Percentiles rank a stretch among this genome's conserved stretches.
Evolutionary conservation across 2,797 vertebrate species (phyloP).

Genomic region (Gastrophryne carolinensis): DNA sequence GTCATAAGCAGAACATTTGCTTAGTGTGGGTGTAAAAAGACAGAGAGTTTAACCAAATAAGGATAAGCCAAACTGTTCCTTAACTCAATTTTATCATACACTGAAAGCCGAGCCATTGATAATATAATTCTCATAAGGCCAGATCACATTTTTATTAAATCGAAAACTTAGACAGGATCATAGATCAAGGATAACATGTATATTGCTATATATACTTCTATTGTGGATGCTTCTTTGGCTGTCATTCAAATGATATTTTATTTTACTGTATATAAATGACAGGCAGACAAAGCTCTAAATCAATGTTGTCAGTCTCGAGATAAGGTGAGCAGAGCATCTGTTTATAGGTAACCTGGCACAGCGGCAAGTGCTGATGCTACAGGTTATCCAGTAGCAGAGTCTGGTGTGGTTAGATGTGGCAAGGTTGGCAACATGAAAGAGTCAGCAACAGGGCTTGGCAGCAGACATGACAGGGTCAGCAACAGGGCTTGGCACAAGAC

Average conservation of each 20-base stretch:
- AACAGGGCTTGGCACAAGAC: too few species aligned
- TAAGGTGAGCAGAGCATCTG: too few species aligned
- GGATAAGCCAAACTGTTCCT: slow-evolving; percentile 9
- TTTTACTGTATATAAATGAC: background rate
- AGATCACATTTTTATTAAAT: slow-evolving; percentile 2
- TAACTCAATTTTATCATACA: slow-evolving; percentile 8
- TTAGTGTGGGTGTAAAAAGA: slow-evolving; percentile 10
- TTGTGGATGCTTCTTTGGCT: background rate
- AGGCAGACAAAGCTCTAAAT: too few species aligned
- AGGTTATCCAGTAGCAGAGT: too few species aligned
- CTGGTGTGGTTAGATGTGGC: too few species aligned
- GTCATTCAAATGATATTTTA: background rate
- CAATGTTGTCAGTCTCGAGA: too few species aligned
- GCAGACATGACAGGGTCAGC: too few species aligned
- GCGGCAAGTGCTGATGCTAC: too few species aligned
- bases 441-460: too few species aligned
- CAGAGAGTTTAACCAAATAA: slow-evolving; percentile 36
- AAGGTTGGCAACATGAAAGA: too few species aligned
- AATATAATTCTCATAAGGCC: background rate
- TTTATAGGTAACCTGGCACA: too few species aligned
- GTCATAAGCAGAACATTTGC: slow-evolving; percentile 16
- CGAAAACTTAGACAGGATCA: background rate
- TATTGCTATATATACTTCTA: background rate
- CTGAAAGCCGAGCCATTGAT: slow-evolving; percentile 17
- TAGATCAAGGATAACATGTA: background rate